These are phyloP conservation scores for Heterohyrax brucei DNA, from an alignment of 2,797 vertebrate genomes.

Conservation along the genomic window DNA sequence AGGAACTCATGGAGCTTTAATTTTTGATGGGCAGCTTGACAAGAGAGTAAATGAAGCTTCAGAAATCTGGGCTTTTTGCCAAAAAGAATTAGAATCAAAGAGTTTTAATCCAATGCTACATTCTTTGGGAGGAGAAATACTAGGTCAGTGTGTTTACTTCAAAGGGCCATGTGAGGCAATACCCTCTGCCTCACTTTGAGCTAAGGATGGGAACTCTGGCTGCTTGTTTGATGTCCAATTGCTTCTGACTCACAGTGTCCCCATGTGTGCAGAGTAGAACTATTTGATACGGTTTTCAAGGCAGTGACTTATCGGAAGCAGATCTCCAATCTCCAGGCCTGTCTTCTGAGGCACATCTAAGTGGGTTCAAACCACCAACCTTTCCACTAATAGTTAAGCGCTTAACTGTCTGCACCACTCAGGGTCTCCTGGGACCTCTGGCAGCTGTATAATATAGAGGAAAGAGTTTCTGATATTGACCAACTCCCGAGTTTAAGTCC, in stretches of 20 bases:
- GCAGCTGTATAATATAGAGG: background rate
- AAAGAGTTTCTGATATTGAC: background rate
- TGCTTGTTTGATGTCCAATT: background rate
- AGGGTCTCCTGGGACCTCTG: background rate
- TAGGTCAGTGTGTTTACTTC: conserved; percentile 9
- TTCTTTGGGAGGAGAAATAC: background rate
- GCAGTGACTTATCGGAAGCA: background rate
- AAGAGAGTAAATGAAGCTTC: conserved; percentile 73
- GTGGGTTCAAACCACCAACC: background rate
- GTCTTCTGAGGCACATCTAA: background rate
- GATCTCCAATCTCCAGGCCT: background rate
- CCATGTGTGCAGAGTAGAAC: background rate
- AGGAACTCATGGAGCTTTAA: conserved; percentile 66
- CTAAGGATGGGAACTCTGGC: background rate
- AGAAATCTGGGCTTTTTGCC: conserved; percentile 61
- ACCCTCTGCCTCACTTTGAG: background rate
- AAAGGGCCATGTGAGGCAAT: background rate
- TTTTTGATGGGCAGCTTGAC: conserved; percentile 73
- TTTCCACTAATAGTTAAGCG: background rate
- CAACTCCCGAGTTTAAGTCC: background rate
- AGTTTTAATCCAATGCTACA: background rate
- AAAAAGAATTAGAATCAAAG: conserved; percentile 18
- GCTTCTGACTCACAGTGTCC: background rate
- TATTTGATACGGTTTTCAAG: background rate
- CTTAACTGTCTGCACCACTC: background rate